Conservation (phyloP, 2,113 vertebrate genomes). For the Equus quagga region DNA sequence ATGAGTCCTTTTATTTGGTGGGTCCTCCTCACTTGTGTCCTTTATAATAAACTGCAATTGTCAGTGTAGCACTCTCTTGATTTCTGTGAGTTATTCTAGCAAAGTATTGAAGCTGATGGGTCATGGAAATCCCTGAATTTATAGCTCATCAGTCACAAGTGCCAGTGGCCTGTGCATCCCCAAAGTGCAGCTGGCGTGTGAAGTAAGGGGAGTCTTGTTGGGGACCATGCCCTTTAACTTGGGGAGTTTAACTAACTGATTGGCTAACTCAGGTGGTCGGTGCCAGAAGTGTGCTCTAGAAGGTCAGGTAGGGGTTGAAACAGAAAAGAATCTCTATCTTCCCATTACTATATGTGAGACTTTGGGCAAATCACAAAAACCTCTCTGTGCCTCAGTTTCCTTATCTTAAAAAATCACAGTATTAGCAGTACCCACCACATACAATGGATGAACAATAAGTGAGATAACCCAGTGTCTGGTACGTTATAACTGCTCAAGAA, state of each 20-base stretch:
- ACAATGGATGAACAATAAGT: not conserved
- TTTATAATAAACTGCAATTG: not conserved
- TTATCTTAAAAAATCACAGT: not conserved
- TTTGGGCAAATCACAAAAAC: not conserved
- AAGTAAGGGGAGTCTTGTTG: not conserved
- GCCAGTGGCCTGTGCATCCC: not conserved
- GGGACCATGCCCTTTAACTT: not conserved
- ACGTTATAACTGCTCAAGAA: not conserved
- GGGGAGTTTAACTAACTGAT: too few relatives aligned
- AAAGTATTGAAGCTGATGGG: not conserved
- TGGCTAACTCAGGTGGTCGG: not conserved
- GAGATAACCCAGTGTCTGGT: not conserved
- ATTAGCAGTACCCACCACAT: not conserved
- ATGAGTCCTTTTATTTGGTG: not conserved
- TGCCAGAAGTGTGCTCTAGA: too few relatives aligned
- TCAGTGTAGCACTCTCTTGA: not conserved
- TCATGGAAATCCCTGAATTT: not conserved
- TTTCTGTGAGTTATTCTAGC: not conserved
- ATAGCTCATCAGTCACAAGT: not conserved
- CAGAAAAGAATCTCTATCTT: not conserved
- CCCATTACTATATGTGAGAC: not conserved
- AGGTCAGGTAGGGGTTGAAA: rapidly evolving
- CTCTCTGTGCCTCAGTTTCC: not conserved
- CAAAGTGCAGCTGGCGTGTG: not conserved
- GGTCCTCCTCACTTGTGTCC: not conserved